Conservation (phyloP, 2,888 invertebrate species). For the Chymomyza caudatula region DNA sequence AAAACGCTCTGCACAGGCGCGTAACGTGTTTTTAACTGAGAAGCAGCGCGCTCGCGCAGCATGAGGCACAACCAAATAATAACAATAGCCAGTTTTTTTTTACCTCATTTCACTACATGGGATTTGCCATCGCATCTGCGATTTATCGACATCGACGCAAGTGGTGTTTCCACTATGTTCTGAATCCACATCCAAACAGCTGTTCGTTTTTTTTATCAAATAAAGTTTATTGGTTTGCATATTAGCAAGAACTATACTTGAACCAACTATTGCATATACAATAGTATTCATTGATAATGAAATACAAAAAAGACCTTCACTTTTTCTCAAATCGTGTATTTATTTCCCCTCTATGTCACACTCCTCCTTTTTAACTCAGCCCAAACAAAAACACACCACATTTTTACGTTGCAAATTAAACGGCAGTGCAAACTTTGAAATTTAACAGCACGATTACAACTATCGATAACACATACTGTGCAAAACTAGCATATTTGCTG, state of each 20-base stretch:
- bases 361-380: too few relatives aligned
- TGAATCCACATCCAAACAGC: too few relatives aligned
- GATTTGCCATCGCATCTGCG: too few relatives aligned
- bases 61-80: conserved; percentile 13
- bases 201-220: conserved; percentile 7
- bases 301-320: too few relatives aligned
- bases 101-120: too few relatives aligned
- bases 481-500: neutral
- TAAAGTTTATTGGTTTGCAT: conserved; percentile 10
- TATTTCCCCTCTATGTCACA: too few relatives aligned
- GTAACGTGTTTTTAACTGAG: conserved; percentile 67
- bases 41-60: conserved; percentile 21
- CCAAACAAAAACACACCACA: neutral
- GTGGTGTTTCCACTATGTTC: too few relatives aligned
- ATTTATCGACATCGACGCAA: neutral
- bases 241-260: too few relatives aligned
- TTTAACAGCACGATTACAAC: neutral
- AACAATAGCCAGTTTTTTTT: conserved; percentile 53
- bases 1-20: conserved; percentile 67
- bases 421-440: conserved; percentile 9
- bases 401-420: neutral
- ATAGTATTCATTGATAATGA: too few relatives aligned
- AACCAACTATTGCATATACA: too few relatives aligned
- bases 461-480: conserved; percentile 20
- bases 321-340: too few relatives aligned